Percentiles rank a stretch among this genome's conserved stretches.
These are phyloP conservation scores for Parazoanthus swiftii DNA, from an alignment of 92 coral and sea anemone species.

Conservation along the genomic window DNA sequence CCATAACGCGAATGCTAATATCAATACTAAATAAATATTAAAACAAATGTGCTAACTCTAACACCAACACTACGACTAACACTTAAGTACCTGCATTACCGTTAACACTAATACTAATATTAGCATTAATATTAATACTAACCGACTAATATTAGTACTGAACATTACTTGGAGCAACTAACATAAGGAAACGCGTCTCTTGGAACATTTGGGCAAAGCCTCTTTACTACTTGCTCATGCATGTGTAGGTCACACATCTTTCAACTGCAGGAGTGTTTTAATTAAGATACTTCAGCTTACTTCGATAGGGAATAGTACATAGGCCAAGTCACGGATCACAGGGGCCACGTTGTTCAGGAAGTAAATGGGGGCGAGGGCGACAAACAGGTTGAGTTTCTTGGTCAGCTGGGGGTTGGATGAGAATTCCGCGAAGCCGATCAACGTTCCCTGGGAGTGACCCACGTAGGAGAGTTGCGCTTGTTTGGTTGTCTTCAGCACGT, in stretches of 20 bases:
- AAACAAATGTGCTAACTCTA: too few species aligned
- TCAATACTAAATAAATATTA: too few species aligned
- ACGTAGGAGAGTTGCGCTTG: constrained; percentile 43
- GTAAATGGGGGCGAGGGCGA: constrained; percentile 51
- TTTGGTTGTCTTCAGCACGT: constrained; percentile 34
- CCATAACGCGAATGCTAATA: too few species aligned
- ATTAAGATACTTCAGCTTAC: background rate
- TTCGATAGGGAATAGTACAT: constrained; percentile 17
- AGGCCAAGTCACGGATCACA: background rate
- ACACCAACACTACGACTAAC: too few species aligned
- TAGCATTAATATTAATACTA: too few species aligned
- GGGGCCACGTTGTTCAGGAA: background rate
- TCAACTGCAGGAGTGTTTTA: background rate
- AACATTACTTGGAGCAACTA: too few species aligned
- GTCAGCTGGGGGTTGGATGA: constrained; percentile 40
- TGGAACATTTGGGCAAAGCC: too few species aligned
- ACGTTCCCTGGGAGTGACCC: constrained; percentile 55
- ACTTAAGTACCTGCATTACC: too few species aligned
- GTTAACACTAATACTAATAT: background rate
- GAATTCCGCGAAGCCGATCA: constrained; percentile 44
- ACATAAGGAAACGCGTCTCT: too few species aligned
- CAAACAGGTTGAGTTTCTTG: constrained; percentile 49
- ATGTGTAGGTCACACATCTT: too few species aligned
- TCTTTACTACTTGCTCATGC: too few species aligned
- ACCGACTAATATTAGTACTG: background rate